Percentiles rank a stretch among this genome's conserved stretches.
These are phyloP conservation scores for Bradypus variegatus DNA, from an alignment of 2,797 vertebrate genomes.

Conservation along the genomic window DNA sequence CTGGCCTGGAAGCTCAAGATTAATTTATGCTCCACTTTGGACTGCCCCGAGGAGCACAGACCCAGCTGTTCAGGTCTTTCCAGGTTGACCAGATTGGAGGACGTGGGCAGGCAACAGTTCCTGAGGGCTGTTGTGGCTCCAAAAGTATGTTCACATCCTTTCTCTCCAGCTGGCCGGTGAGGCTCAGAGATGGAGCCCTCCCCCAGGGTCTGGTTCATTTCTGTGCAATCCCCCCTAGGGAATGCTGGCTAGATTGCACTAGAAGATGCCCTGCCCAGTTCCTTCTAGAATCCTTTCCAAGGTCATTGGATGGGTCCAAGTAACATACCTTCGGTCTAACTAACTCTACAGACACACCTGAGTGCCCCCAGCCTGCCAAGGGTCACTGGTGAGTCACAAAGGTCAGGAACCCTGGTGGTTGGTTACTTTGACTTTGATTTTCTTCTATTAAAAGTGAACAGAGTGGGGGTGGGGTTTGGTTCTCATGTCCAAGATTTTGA, in stretches of 20 bases:
- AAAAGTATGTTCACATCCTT: not conserved
- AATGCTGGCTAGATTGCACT: not conserved
- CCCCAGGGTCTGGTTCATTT: not conserved
- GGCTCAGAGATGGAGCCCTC: not conserved
- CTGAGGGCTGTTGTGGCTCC: not conserved
- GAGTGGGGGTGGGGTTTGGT: too few relatives aligned
- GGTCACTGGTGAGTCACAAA: not conserved
- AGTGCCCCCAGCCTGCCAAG: not conserved
- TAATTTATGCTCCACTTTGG: rapidly evolving
- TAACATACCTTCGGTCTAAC: not conserved
- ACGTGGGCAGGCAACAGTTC: not conserved
- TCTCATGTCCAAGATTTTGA: not conserved
- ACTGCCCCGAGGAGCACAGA: too few relatives aligned
- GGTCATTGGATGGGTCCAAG: not conserved
- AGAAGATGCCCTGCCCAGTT: not conserved
- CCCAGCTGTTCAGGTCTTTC: not conserved
- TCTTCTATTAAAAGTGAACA: not conserved
- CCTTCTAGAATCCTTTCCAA: not conserved
- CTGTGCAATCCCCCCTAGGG: not conserved
- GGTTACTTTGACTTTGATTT: not conserved
- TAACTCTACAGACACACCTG: not conserved
- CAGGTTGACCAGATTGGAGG: not conserved
- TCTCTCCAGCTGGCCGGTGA: not conserved
- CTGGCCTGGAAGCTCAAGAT: not conserved
- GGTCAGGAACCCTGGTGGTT: not conserved